A percentile compares a stretch with the other conserved stretches of the same genome.
Evolutionary conservation across 1,140 invertebrate species (phyloP).

Genomic region (Ips nitidus): DNA sequence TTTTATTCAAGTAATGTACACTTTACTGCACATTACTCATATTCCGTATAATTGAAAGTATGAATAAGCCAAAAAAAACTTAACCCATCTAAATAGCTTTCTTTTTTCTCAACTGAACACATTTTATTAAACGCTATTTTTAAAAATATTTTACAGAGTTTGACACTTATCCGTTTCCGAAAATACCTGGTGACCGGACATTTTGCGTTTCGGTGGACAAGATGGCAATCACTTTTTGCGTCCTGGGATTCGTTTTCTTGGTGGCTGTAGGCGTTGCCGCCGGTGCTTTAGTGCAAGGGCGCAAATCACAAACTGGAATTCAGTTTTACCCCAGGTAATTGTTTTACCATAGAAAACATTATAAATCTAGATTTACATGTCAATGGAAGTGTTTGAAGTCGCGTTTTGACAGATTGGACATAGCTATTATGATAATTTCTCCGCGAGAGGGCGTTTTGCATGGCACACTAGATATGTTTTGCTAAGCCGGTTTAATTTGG

Average conservation of each 20-base stretch:
- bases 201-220: constrained; percentile 72
- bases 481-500: too few species aligned
- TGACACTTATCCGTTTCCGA: constrained; percentile 42
- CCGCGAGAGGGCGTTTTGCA: too few species aligned
- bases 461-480: too few species aligned
- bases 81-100: too few species aligned
- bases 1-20: too few species aligned
- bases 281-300: constrained; percentile 62
- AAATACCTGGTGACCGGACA: constrained; percentile 59
- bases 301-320: constrained; percentile 45
- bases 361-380: too few species aligned
- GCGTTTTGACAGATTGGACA: too few species aligned
- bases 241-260: constrained; percentile 67
- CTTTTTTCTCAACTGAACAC: neutral
- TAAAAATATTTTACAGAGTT: constrained; percentile 33
- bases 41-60: too few species aligned
- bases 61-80: too few species aligned
- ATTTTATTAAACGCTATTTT: neutral
- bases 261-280: constrained; percentile 66
- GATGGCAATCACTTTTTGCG: constrained; percentile 69
- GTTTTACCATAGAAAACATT: neutral
- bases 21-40: too few species aligned
- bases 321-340: constrained; percentile 43
- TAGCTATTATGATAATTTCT: too few species aligned
- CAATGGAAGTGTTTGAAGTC: too few species aligned